A percentile compares a stretch with the other conserved stretches of the same genome.
These are phyloP conservation scores for Cynopterus sphinx DNA, from an alignment of 2,797 vertebrate species.

Conservation along the genomic window DNA sequence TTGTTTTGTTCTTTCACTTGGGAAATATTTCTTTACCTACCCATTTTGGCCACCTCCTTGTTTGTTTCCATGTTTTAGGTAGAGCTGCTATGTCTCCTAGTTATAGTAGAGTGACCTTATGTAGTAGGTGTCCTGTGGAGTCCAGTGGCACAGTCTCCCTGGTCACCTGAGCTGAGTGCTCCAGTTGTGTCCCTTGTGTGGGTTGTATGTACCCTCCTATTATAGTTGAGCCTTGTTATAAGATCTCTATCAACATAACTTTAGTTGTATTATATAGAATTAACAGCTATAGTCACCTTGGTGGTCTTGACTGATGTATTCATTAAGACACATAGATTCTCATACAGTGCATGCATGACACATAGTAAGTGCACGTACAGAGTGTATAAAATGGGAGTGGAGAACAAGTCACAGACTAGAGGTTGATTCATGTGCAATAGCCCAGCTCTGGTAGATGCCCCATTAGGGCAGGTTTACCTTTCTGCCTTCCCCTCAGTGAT, in stretches of 20 bases:
- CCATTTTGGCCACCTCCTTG: too few relatives aligned
- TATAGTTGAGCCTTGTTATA: neutral
- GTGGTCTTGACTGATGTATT: neutral
- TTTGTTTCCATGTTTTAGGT: too few relatives aligned
- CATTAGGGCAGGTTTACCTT: neutral
- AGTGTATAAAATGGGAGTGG: neutral
- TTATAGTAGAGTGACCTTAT: too few relatives aligned
- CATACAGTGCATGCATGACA: neutral
- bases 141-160: too few relatives aligned
- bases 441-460: neutral
- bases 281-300: neutral
- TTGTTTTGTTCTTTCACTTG: too few relatives aligned
- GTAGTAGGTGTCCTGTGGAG: too few relatives aligned
- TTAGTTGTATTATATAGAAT: neutral
- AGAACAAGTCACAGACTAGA: neutral
- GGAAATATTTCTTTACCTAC: too few relatives aligned
- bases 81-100: too few relatives aligned
- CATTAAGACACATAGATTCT: neutral
- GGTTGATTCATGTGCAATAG: neutral
- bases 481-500: fast-evolving
- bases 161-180: too few relatives aligned
- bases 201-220: too few relatives aligned
- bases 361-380: neutral
- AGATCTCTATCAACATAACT: neutral
- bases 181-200: too few relatives aligned